Conservation (phyloP, 2,888 invertebrate genomes). For the Ochlodes sylvanus region DNA sequence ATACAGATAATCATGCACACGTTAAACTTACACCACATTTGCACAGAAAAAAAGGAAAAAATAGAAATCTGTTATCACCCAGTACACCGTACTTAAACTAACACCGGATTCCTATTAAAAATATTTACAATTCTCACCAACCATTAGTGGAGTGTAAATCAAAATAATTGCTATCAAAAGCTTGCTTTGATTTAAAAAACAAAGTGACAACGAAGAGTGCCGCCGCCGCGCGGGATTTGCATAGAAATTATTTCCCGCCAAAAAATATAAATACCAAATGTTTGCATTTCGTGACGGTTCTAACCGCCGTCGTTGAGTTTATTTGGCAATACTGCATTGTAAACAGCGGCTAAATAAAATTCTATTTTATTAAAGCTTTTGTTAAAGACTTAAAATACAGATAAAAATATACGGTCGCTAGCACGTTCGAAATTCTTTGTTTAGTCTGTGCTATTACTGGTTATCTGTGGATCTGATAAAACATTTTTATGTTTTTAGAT, state of each 20-base stretch:
- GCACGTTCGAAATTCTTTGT: background rate
- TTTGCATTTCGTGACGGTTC: conserved; percentile 26
- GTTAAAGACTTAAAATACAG: conserved; percentile 4
- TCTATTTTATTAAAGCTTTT: conserved; percentile 2
- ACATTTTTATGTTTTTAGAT: too few relatives aligned
- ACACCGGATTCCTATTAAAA: conserved; percentile 4
- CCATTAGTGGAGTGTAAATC: conserved; percentile 24
- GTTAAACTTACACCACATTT: too few relatives aligned
- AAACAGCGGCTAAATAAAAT: conserved; percentile 5
- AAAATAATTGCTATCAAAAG: conserved; percentile 32
- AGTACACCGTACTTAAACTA: conserved; percentile 2
- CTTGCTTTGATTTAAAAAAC: conserved; percentile 26
- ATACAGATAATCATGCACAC: too few relatives aligned
- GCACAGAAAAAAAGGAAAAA: background rate
- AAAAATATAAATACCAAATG: conserved; percentile 23
- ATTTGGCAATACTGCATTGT: conserved; percentile 18
- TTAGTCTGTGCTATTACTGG: background rate
- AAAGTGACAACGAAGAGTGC: conserved; percentile 23
- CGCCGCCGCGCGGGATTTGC: conserved; percentile 26
- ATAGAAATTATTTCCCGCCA: conserved; percentile 34
- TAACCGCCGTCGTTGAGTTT: background rate
- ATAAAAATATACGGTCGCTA: background rate
- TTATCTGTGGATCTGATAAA: too few relatives aligned
- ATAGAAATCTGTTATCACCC: background rate
- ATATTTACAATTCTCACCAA: conserved; percentile 13